Evolutionary conservation across 2,113 vertebrate species (phyloP).

Genomic region (Heloderma charlesbogerti): DNA sequence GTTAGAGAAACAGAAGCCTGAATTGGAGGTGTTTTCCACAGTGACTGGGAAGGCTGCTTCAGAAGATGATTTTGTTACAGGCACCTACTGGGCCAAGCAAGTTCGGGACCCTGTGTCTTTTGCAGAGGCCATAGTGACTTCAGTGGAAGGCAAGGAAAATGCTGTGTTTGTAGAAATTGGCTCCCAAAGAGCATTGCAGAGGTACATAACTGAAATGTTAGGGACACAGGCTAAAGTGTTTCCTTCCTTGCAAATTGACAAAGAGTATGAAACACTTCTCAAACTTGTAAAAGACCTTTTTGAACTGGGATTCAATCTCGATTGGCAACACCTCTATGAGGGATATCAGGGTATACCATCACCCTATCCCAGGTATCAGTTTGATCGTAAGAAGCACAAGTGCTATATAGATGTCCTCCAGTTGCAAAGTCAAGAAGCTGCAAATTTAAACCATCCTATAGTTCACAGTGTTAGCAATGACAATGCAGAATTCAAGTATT

Average conservation of each 20-base stretch:
- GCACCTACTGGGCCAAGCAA: slow-evolving; percentile 87
- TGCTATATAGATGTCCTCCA: slow-evolving; percentile 71
- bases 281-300: slow-evolving; percentile 79
- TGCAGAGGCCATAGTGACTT: slow-evolving; percentile 74
- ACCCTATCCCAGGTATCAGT: slow-evolving; percentile 83
- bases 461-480: slow-evolving; percentile 61
- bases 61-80: slow-evolving; percentile 77
- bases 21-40: slow-evolving; percentile 83
- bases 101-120: slow-evolving; percentile 85
- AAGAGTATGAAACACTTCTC: background rate
- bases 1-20: slow-evolving; percentile 66
- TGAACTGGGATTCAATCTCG: slow-evolving; percentile 80
- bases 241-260: slow-evolving; percentile 57
- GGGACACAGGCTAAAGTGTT: slow-evolving; percentile 78
- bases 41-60: slow-evolving; percentile 76
- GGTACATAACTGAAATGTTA: slow-evolving; percentile 83
- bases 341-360: slow-evolving; percentile 78
- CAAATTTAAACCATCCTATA: slow-evolving; percentile 66
- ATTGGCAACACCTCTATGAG: slow-evolving; percentile 81
- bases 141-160: slow-evolving; percentile 66
- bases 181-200: slow-evolving; percentile 81
- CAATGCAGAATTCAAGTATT: slow-evolving; percentile 68
- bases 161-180: slow-evolving; percentile 87
- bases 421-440: slow-evolving; percentile 47
- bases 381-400: slow-evolving; percentile 79